Conservation (phyloP, 2,113 vertebrate genomes). For the Pristiophorus japonicus region DNA sequence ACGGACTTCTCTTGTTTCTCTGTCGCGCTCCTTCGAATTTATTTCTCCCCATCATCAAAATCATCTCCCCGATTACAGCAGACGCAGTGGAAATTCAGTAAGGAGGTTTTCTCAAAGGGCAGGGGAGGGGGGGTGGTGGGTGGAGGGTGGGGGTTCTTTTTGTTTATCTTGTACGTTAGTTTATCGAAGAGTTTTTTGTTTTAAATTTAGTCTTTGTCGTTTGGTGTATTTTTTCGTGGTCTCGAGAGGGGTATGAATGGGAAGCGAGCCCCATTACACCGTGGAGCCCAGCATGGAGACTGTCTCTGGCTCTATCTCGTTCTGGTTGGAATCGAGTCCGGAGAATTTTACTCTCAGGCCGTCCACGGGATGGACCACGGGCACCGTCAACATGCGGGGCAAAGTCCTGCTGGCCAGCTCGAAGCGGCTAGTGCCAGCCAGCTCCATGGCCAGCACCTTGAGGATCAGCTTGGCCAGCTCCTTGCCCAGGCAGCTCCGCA, state of each 20-base stretch:
- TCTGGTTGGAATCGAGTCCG: conserved; percentile 96
- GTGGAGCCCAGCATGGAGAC: conserved; percentile 84
- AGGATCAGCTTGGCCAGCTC: conserved; percentile 93
- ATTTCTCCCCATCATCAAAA: conserved; percentile 21
- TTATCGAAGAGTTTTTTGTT: neutral
- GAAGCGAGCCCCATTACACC: conserved; percentile 60
- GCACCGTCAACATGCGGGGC: conserved; percentile 80
- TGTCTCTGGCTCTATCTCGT: conserved; percentile 88
- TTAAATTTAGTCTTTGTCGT: no score
- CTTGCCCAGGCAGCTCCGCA: conserved; percentile 92
- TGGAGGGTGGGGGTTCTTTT: no score
- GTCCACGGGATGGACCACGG: conserved; percentile 83
- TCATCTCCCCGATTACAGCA: conserved; percentile 21
- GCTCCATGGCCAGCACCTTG: conserved; percentile 81
- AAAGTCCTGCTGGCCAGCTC: conserved; percentile 88
- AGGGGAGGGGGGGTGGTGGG: conserved; percentile 32
- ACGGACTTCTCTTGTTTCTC: neutral
- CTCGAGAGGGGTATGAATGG: no score
- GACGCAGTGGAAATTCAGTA: conserved; percentile 27
- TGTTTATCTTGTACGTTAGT: conserved; percentile 23
- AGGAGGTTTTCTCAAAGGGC: conserved; percentile 38
- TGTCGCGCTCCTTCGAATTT: conserved; percentile 1
- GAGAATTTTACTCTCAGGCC: conserved; percentile 93
- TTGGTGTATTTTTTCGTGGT: conserved; percentile 38
- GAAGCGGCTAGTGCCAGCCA: conserved; percentile 86